Conservation (phyloP, 2,113 vertebrate species). For the Equus przewalskii region DNA sequence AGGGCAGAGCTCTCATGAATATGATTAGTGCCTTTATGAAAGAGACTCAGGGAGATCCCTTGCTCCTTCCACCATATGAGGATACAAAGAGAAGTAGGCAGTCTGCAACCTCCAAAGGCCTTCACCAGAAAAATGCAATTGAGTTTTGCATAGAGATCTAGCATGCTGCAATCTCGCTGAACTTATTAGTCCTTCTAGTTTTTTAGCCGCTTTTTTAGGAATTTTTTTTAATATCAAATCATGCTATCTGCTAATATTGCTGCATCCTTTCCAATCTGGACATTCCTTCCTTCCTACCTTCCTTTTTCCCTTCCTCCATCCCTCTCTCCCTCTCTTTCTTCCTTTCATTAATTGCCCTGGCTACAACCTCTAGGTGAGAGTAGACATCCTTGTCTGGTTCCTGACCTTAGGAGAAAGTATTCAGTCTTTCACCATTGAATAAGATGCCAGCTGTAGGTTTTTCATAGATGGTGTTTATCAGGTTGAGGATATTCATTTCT, state of each 20-base stretch:
- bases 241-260: neutral
- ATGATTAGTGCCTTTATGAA: no score
- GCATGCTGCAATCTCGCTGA: neutral
- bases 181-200: neutral
- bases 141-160: neutral
- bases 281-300: neutral
- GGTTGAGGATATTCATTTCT: neutral
- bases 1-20: no score
- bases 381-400: neutral
- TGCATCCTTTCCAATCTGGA: neutral
- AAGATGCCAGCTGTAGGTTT: neutral
- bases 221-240: neutral
- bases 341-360: neutral
- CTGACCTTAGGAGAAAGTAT: neutral
- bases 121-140: neutral
- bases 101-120: no score
- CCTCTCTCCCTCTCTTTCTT: neutral
- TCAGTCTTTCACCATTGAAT: neutral
- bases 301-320: neutral
- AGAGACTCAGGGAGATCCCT: no score
- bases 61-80: no score
- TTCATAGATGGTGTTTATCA: neutral
- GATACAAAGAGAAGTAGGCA: no score
- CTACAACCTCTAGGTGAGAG: neutral
- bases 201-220: neutral